Evolutionary conservation across 2,888 invertebrate species (phyloP), one percentile per base, ranked within the genome.

Genomic region (Agonopterix heracliana): DNA sequence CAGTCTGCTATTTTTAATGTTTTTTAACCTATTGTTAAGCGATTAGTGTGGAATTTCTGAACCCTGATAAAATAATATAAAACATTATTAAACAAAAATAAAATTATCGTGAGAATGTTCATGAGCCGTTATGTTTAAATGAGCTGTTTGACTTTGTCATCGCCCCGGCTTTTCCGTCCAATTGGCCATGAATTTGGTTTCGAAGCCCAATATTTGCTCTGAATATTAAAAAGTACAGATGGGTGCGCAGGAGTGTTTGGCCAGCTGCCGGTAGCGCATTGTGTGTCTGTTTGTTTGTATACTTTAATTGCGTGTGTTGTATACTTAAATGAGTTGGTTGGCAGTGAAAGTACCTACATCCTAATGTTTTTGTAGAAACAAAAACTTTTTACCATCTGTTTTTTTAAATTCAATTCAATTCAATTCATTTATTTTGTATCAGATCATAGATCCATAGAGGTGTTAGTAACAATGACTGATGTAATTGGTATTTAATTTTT

Each of bases 121-220:
- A 34, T 8, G 3, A 40, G 36, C 35, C 26, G 44, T 26, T 45
- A 17, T 44, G 38, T 40, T 46, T 48, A 49, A 41, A 34, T 40
- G 10, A 40, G 46, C 50, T 55, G 53, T 54, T 57, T 52, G 46
- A 45, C 38, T 52, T 50, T 52, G 44, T 54, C 54, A 50, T 51
- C 48, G 54, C 45, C 54, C 62, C 60, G 61, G 56, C 59, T 74
- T 70, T 77, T 76, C 68, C 75, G 69, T 61, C 54, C 73, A 77
- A 78, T 82, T 78, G 75, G 66, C 60, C 69, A 70, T 67, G 66
- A 77, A 75, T 74, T 60, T 67, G 70, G 66, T 67, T 63, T 59
- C 52, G 53, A 55, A 57, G 62, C 49, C 59, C 64, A 74, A 77
- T 81, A 71, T 79, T 79, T 77, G 62, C 68, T 66, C 59, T 64